phyloP scores from a whole-genome alignment of 1,140 invertebrate genomes.

The Zaprionus taronus region DNA sequence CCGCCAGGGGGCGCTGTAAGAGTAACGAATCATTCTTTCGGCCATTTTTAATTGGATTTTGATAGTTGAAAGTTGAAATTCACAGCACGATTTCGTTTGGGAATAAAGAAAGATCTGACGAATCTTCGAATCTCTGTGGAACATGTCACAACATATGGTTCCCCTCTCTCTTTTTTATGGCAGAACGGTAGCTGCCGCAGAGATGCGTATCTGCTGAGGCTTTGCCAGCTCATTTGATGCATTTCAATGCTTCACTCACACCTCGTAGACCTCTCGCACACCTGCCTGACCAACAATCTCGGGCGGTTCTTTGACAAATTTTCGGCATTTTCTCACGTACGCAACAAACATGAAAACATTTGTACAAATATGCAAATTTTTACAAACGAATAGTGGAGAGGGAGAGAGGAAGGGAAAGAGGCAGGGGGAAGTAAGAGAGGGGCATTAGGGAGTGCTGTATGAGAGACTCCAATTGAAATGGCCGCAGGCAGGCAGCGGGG shows the following conservation, averaged over 20 bases:
- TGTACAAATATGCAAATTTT: slow-evolving; percentile 70
- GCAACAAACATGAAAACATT: slow-evolving; percentile 42
- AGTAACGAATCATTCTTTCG: background rate
- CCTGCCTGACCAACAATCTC: slow-evolving; percentile 1
- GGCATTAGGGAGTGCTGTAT: slow-evolving; percentile 10
- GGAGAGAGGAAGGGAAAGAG: background rate
- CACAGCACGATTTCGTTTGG: slow-evolving; percentile 34
- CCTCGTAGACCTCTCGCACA: slow-evolving; percentile 30
- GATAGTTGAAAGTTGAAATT: slow-evolving; percentile 58
- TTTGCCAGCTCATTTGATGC: slow-evolving; percentile 63
- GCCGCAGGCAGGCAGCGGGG: slow-evolving; percentile 29
- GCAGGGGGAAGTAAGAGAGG: background rate
- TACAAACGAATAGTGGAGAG: slow-evolving; percentile 16
- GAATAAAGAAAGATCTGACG: slow-evolving; percentile 16
- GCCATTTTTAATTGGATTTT: slow-evolving; percentile 57
- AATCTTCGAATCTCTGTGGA: slow-evolving; percentile 29
- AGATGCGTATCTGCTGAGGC: slow-evolving; percentile 33
- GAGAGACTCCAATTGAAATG: slow-evolving; percentile 12
- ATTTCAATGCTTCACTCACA: slow-evolving; percentile 61
- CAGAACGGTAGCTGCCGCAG: slow-evolving; percentile 41
- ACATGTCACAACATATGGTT: slow-evolving; percentile 16
- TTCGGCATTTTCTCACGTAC: slow-evolving; percentile 73
- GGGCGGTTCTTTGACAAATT: slow-evolving; percentile 41
- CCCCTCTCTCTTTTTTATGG: slow-evolving; percentile 29
- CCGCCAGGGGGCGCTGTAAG: slow-evolving; percentile 41